These are phyloP conservation scores for Avahi laniger DNA, from an alignment of 2,797 vertebrate genomes.

Conservation along the genomic window DNA sequence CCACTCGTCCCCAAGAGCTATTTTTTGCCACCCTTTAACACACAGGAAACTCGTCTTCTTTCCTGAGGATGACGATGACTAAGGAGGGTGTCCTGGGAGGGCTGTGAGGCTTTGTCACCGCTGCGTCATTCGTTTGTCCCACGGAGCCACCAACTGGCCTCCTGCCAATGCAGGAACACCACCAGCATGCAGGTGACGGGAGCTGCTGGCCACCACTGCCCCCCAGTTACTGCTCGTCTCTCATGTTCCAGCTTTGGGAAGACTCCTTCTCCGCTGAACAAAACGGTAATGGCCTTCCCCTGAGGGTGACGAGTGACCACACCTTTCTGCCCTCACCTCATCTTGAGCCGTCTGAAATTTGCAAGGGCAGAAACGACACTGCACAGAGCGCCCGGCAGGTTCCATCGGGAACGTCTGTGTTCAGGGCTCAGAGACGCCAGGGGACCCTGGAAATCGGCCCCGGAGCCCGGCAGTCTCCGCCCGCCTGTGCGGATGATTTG, in stretches of 20 bases:
- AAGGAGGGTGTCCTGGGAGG: background rate
- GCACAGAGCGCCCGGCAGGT: too few relatives aligned
- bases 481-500: background rate
- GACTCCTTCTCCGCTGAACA: background rate
- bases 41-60: background rate
- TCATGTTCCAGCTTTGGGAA: background rate
- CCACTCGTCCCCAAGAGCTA: rapidly evolving
- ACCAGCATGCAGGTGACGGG: rapidly evolving
- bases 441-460: background rate
- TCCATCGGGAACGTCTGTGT: background rate
- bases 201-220: background rate
- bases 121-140: background rate
- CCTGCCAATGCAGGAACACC: background rate
- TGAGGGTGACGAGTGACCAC: background rate
- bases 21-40: background rate
- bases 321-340: rapidly evolving
- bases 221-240: background rate
- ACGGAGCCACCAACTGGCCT: background rate
- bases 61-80: background rate
- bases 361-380: background rate
- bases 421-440: background rate
- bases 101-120: background rate
- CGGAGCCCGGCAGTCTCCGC: background rate
- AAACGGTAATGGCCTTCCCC: background rate
- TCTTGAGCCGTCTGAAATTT: background rate